phyloP scores from a whole-genome alignment of 1,140 invertebrate species.

The Formica exsecta region DNA sequence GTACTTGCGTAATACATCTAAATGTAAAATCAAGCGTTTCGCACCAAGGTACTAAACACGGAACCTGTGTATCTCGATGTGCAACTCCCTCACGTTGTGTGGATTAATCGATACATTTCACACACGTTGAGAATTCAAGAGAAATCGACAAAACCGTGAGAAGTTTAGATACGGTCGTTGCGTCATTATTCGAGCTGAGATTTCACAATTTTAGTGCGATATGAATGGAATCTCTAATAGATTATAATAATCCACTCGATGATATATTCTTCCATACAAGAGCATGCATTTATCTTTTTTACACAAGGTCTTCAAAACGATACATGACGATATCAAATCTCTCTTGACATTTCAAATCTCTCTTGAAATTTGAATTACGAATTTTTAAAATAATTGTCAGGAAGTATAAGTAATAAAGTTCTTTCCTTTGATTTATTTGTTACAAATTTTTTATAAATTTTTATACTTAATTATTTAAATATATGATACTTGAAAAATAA shows the following conservation, averaged over 20 bases:
- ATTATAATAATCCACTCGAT: constrained; percentile 25
- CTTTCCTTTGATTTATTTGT: background rate
- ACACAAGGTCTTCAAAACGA: background rate
- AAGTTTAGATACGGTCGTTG: constrained; percentile 43
- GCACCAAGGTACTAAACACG: constrained; percentile 4
- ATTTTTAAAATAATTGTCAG: constrained; percentile 9
- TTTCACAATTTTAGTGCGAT: constrained; percentile 24
- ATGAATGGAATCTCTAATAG: constrained; percentile 18
- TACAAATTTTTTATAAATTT: background rate
- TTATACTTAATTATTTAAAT: background rate
- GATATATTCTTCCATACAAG: background rate
- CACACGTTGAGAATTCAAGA: constrained; percentile 16
- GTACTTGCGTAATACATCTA: constrained; percentile 14
- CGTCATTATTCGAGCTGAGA: constrained; percentile 15
- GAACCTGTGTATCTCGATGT: constrained; percentile 5
- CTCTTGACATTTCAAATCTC: background rate
- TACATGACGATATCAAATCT: constrained; percentile 4
- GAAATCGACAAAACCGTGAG: constrained; percentile 44
- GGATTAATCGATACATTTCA: constrained; percentile 50
- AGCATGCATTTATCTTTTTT: background rate
- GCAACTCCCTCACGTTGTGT: background rate
- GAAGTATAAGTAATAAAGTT: background rate
- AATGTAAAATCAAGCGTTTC: constrained; percentile 49
- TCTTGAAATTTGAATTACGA: background rate
- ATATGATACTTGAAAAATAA: background rate